These are phyloP conservation scores for Laodelphax striatellus DNA, from an alignment of 1,140 invertebrate genomes.

Conservation along the genomic window DNA sequence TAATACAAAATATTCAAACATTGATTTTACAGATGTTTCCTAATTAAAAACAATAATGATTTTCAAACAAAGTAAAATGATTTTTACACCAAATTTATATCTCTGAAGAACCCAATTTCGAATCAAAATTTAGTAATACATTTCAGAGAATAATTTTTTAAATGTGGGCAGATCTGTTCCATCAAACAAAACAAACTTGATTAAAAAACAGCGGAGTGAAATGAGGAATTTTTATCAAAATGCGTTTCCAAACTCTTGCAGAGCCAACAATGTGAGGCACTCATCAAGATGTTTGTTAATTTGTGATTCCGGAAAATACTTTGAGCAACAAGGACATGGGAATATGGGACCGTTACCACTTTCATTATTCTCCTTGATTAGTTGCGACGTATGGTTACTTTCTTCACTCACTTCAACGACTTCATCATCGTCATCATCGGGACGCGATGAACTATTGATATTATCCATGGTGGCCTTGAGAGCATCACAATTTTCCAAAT, in stretches of 20 bases:
- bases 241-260: not conserved
- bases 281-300: conserved; percentile 34
- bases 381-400: not conserved
- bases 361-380: not conserved
- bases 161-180: too few relatives aligned
- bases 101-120: too few relatives aligned
- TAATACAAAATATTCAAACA: too few relatives aligned
- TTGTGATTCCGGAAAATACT: conserved; percentile 23
- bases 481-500: conserved; percentile 31
- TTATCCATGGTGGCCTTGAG: not conserved
- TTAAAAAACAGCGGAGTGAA: too few relatives aligned
- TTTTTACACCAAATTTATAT: too few relatives aligned
- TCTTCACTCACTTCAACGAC: conserved; percentile 12
- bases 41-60: too few relatives aligned
- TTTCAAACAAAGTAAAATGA: too few relatives aligned
- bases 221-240: too few relatives aligned
- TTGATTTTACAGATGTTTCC: too few relatives aligned
- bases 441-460: not conserved
- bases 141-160: too few relatives aligned
- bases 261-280: conserved; percentile 20
- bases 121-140: too few relatives aligned
- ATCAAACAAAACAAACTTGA: too few relatives aligned
- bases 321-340: conserved; percentile 32
- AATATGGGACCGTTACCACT: conserved; percentile 5
- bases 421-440: conserved; percentile 11